These are phyloP conservation scores for Saccostrea echinata DNA, from an alignment of 1,140 invertebrate genomes.

Conservation along the genomic window DNA sequence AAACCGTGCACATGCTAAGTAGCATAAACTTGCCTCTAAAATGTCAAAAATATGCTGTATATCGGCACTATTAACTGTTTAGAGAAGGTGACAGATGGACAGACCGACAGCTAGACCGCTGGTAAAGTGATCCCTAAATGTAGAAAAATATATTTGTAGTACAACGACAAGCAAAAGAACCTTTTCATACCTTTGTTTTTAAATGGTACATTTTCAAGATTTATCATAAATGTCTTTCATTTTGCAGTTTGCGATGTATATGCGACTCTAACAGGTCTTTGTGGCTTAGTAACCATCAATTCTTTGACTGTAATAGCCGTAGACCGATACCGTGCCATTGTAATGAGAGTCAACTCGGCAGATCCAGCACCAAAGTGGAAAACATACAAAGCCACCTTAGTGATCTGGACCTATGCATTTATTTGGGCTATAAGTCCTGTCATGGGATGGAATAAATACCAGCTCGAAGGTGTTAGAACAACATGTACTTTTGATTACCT, in stretches of 20 bases:
- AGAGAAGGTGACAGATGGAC: too few species aligned
- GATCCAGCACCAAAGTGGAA: conserved; percentile 5
- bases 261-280: conserved; percentile 47
- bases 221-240: background rate
- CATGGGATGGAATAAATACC: conserved; percentile 64
- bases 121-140: too few species aligned
- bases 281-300: conserved; percentile 61
- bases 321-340: conserved; percentile 60
- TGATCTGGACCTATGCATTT: conserved; percentile 61
- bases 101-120: too few species aligned
- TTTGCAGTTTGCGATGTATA: conserved; percentile 61
- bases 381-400: conserved; percentile 7
- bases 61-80: too few species aligned
- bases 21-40: too few species aligned
- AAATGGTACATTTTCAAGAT: too few species aligned
- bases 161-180: too few species aligned
- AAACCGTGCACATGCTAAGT: too few species aligned
- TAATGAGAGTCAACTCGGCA: conserved; percentile 63
- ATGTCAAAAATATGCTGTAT: too few species aligned
- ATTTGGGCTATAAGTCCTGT: conserved; percentile 57
- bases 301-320: conserved; percentile 61
- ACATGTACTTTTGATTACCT: conserved; percentile 78
- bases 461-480: conserved; percentile 59
- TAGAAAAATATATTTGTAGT: too few species aligned
- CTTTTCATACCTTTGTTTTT: too few species aligned